phyloP scores from a whole-genome alignment of 2,888 invertebrate species.

The Coremacera marginata region DNA sequence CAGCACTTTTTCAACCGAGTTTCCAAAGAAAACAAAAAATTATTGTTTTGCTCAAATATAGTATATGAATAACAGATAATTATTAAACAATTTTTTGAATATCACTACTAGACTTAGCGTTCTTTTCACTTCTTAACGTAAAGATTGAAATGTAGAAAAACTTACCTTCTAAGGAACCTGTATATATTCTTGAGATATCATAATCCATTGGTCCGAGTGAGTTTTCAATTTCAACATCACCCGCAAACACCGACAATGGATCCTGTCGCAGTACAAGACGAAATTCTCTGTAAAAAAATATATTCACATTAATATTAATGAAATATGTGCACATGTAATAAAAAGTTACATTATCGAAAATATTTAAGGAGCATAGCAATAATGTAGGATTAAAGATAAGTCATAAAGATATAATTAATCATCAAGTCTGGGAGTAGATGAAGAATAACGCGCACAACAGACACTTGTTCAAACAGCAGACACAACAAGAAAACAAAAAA shows the following conservation, averaged over 20 bases:
- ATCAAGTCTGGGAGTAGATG: neutral
- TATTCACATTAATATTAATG: neutral
- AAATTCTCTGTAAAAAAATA: constrained; percentile 77
- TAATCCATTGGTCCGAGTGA: constrained; percentile 78
- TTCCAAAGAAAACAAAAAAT: too few relatives aligned
- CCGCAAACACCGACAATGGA: constrained; percentile 79
- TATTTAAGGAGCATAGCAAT: neutral
- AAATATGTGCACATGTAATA: neutral
- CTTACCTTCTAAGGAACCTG: constrained; percentile 83
- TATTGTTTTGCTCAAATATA: too few relatives aligned
- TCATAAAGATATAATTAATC: neutral
- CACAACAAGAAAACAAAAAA: too few relatives aligned
- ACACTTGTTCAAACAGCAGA: too few relatives aligned
- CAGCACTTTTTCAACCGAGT: too few relatives aligned
- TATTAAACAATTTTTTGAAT: too few relatives aligned
- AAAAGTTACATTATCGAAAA: neutral
- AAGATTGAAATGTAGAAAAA: neutral
- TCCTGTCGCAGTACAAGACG: constrained; percentile 81
- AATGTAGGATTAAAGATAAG: neutral
- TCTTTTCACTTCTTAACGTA: too few relatives aligned
- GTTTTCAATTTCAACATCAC: constrained; percentile 82
- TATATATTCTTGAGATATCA: constrained; percentile 81
- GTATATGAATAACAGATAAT: too few relatives aligned
- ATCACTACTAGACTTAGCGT: too few relatives aligned
- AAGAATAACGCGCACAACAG: neutral